These are phyloP conservation scores for Meliscaeva auricollis DNA, from an alignment of 2,888 invertebrate genomes.

Conservation along the genomic window DNA sequence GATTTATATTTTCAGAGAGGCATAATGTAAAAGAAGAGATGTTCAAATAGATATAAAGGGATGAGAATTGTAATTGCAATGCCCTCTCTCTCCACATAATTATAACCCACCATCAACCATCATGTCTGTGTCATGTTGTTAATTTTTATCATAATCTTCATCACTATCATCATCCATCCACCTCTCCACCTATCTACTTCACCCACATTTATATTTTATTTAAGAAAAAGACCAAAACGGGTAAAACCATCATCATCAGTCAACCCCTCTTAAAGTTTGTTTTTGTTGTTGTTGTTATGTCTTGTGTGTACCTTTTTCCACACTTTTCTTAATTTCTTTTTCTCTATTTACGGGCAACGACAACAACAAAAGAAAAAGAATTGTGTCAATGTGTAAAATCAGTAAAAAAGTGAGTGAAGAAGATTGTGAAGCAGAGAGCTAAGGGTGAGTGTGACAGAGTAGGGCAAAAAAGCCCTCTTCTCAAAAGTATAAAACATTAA, in stretches of 20 bases:
- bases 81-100: background rate
- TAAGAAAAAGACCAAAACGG: conserved; percentile 41
- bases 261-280: conserved; percentile 38
- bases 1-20: conserved; percentile 46
- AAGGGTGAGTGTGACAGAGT: conserved; percentile 64
- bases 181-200: conserved; percentile 1
- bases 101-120: background rate
- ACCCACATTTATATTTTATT: conserved; percentile 47
- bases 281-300: conserved; percentile 14
- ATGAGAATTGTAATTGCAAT: conserved; percentile 56
- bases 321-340: conserved; percentile 57
- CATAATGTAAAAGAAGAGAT: conserved; percentile 30
- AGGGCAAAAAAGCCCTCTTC: conserved; percentile 64
- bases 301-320: conserved; percentile 64
- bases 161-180: conserved; percentile 59
- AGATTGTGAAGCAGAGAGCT: conserved; percentile 61
- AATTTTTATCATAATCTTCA: conserved; percentile 69
- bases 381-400: conserved; percentile 76
- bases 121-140: conserved; percentile 66
- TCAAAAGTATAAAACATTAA: conserved; percentile 68
- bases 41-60: conserved; percentile 7
- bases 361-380: conserved; percentile 61
- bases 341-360: conserved; percentile 63
- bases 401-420: conserved; percentile 69
- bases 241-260: conserved; percentile 45